These are phyloP conservation scores for Muscicapa adusta DNA, from an alignment of 2,113 vertebrate genomes.

Conservation along the genomic window DNA sequence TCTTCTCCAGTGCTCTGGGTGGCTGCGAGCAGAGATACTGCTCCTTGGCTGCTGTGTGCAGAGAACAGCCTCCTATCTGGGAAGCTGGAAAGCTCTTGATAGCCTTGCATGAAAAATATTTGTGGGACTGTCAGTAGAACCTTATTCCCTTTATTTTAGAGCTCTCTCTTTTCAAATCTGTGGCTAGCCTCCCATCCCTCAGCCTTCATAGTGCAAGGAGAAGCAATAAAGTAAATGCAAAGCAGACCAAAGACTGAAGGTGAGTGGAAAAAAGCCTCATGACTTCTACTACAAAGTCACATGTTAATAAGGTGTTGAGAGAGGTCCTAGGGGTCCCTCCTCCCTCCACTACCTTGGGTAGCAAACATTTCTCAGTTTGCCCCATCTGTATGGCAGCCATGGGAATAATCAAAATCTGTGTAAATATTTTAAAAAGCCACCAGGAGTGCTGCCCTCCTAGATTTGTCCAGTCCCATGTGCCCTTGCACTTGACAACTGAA, in stretches of 20 bases:
- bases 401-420: not conserved
- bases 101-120: not conserved
- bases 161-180: not conserved
- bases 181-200: not conserved
- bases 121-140: not conserved
- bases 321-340: not conserved
- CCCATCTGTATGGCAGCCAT: fast-evolving
- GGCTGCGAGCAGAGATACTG: not conserved
- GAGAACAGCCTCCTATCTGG: not conserved
- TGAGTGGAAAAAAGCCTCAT: not conserved
- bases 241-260: not conserved
- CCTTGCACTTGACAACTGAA: not conserved
- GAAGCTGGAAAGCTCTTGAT: not conserved
- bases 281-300: not conserved
- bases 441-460: not conserved
- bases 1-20: not conserved
- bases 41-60: not conserved
- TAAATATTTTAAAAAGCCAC: not conserved
- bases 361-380: not conserved
- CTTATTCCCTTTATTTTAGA: not conserved
- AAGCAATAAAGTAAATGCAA: not conserved
- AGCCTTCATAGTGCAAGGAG: not conserved
- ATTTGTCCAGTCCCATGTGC: fast-evolving
- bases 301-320: not conserved
- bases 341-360: not conserved